Evolutionary conservation across 2,888 invertebrate species (phyloP).

Genomic region (Ormia ochracea): DNA sequence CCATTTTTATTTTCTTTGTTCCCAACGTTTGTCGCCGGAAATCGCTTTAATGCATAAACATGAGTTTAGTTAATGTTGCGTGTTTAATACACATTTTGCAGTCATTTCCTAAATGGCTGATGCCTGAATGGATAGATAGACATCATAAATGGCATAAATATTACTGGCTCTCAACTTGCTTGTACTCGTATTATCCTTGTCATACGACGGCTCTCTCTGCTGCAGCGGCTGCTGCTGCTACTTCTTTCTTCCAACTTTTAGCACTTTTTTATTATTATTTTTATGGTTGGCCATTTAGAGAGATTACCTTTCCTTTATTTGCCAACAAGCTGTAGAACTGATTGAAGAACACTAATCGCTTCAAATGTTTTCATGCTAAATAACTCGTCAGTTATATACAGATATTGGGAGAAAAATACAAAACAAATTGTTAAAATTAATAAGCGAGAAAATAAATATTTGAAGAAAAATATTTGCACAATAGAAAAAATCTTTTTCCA

Average conservation of each 20-base stretch:
- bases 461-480: not conserved
- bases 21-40: not conserved
- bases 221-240: not conserved
- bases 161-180: not conserved
- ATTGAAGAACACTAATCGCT: not conserved
- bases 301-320: not conserved
- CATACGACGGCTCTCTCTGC: too few species aligned
- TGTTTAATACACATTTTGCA: slow-evolving; percentile 54
- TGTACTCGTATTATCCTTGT: not conserved
- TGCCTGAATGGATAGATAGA: slow-evolving; percentile 32
- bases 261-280: not conserved
- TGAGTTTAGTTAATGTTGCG: slow-evolving; percentile 50
- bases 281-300: not conserved
- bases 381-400: not conserved
- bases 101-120: slow-evolving; percentile 29
- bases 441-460: not conserved
- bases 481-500: not conserved
- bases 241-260: not conserved
- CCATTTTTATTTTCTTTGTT: not conserved
- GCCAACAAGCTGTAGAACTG: not conserved
- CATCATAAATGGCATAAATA: slow-evolving; percentile 45
- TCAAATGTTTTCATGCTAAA: slow-evolving; percentile 4
- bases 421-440: not conserved
- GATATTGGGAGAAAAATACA: not conserved
- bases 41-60: not conserved